phyloP scores from a whole-genome alignment of 2,888 invertebrate genomes.

The Amphipoea lucens region DNA sequence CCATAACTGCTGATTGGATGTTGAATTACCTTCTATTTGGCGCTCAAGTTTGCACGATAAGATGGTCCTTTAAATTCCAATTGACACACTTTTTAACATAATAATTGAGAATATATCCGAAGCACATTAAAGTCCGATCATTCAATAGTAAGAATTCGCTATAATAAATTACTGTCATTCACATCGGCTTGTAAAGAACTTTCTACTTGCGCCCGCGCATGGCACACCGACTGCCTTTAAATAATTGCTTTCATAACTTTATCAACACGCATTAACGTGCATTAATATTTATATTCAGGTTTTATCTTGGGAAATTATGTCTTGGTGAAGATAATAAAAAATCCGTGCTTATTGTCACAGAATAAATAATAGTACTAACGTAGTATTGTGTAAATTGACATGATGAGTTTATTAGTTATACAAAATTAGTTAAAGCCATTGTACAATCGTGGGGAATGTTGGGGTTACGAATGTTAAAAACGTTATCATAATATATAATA shows the following conservation, averaged over 20 bases:
- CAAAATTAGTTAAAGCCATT: background rate
- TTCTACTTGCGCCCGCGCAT: constrained; percentile 75
- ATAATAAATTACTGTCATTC: constrained; percentile 77
- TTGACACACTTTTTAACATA: constrained; percentile 30
- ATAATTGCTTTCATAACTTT: constrained; percentile 61
- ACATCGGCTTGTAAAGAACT: constrained; percentile 78
- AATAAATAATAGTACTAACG: no score
- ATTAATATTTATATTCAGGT: constrained; percentile 24
- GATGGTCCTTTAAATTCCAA: constrained; percentile 18
- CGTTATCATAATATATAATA: background rate
- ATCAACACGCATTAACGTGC: constrained; percentile 43
- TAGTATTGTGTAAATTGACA: constrained; percentile 20
- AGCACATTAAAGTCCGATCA: constrained; percentile 44
- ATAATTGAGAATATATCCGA: constrained; percentile 50
- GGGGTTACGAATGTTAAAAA: background rate
- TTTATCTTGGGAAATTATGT: constrained; percentile 23
- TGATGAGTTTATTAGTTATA: background rate
- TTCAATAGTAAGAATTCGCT: constrained; percentile 61
- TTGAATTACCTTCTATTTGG: background rate
- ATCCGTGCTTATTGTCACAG: no score
- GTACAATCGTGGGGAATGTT: background rate
- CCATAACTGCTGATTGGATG: no score
- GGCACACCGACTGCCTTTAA: constrained; percentile 41
- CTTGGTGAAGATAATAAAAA: background rate
- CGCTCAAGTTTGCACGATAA: background rate